phyloP scores from a whole-genome alignment of 1,140 invertebrate genomes.

The Aphelinus atriplicis region DNA sequence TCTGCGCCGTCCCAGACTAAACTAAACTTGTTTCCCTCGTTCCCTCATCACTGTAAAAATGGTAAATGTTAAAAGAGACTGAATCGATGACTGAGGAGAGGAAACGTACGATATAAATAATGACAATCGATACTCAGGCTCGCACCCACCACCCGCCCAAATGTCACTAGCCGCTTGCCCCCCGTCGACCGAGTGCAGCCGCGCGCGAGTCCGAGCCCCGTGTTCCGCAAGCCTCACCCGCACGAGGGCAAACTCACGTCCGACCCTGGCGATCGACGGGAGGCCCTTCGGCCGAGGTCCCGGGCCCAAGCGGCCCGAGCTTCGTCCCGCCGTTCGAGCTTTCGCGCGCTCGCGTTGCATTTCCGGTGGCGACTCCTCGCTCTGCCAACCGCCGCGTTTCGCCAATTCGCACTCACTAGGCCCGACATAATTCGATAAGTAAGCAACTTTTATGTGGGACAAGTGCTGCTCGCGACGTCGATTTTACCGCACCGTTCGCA shows the following conservation, averaged over 20 bases:
- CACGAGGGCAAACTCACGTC: neutral
- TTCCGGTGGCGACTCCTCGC: constrained; percentile 32
- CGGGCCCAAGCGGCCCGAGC: neutral
- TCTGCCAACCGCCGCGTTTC: constrained; percentile 8
- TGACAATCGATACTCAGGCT: constrained; percentile 66
- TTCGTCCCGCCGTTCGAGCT: constrained; percentile 13
- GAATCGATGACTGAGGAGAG: constrained; percentile 68
- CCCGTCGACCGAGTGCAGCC: neutral
- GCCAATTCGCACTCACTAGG: neutral
- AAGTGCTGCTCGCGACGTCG: too few species aligned
- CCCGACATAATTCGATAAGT: constrained; percentile 24
- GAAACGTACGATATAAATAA: constrained; percentile 68
- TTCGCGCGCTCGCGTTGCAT: constrained; percentile 31
- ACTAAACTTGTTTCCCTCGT: constrained; percentile 64
- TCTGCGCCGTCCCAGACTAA: constrained; percentile 49
- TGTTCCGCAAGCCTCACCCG: neutral
- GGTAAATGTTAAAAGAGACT: constrained; percentile 66
- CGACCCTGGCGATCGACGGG: neutral
- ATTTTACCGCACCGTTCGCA: too few species aligned
- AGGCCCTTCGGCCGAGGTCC: neutral
- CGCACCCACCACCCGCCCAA: constrained; percentile 44
- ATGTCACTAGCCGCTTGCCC: constrained; percentile 46
- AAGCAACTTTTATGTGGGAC: constrained; percentile 1
- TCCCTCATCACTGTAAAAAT: constrained; percentile 67
- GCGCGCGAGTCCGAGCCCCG: neutral